phyloP scores from a whole-genome alignment of 2,888 invertebrate species.

The Branchipolynoe longqiensis region DNA sequence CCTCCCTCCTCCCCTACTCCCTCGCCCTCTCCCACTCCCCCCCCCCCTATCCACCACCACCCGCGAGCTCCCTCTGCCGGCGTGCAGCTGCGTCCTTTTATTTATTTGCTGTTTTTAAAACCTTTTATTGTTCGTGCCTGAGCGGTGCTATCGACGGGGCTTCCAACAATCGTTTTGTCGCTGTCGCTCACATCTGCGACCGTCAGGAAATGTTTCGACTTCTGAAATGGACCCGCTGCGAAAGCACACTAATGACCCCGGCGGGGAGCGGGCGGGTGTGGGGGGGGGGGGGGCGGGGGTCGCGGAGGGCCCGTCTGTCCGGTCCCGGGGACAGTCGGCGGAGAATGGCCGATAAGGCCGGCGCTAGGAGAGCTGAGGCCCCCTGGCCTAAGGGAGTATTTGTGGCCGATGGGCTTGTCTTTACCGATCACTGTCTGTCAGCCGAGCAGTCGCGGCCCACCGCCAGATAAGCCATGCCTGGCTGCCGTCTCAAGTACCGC shows the following conservation, averaged over 20 bases:
- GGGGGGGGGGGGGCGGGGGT: not conserved
- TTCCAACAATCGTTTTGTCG: not conserved
- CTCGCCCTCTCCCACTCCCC: not conserved
- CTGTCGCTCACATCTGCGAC: not conserved
- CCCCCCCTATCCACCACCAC: not conserved
- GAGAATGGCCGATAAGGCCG: not conserved
- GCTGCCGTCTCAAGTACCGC: not conserved
- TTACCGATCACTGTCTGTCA: constrained; percentile 24
- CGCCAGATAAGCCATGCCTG: constrained; percentile 30
- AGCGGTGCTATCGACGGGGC: not conserved
- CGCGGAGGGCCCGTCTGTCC: not conserved
- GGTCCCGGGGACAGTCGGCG: not conserved
- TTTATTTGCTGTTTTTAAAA: too few relatives aligned
- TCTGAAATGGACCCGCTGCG: not conserved
- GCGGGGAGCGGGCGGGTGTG: not conserved
- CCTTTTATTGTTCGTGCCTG: not conserved
- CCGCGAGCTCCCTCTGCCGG: not conserved
- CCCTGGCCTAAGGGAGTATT: not conserved
- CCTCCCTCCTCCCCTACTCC: too few relatives aligned
- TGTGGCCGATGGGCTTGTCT: not conserved
- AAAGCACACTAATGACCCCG: too few relatives aligned
- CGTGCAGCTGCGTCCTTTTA: not conserved
- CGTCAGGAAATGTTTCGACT: not conserved
- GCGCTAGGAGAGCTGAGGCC: not conserved
- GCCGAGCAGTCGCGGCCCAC: not conserved